phyloP scores from a whole-genome alignment of 1,140 invertebrate genomes.

The Caerostris extrusa region DNA sequence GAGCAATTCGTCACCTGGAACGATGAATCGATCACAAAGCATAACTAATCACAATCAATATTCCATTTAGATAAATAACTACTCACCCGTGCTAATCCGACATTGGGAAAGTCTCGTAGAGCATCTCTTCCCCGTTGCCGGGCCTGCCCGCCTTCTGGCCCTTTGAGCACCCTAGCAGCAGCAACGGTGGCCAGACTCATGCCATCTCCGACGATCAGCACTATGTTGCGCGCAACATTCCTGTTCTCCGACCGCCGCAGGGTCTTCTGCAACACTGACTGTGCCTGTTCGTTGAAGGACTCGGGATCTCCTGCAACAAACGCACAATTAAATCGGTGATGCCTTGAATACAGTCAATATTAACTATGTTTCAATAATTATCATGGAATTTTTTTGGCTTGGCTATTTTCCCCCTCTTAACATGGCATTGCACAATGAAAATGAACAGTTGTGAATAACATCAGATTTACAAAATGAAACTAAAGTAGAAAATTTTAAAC shows the following conservation, averaged over 20 bases:
- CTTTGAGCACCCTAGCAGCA: slow-evolving; percentile 86
- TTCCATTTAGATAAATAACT: no score
- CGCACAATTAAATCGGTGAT: background rate
- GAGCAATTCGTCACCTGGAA: no score
- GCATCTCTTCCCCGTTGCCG: slow-evolving; percentile 87
- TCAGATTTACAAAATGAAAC: no score
- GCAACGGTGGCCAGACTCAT: slow-evolving; percentile 96
- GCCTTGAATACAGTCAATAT: no score
- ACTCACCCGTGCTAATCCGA: slow-evolving; percentile 87
- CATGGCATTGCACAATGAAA: no score
- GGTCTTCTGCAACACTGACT: background rate
- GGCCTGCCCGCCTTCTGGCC: slow-evolving; percentile 82
- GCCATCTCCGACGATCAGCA: slow-evolving; percentile 95
- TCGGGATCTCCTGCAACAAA: background rate
- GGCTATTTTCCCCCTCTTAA: no score
- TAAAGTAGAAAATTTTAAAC: no score
- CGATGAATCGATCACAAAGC: no score
- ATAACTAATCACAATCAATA: no score
- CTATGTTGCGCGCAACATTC: slow-evolving; percentile 87
- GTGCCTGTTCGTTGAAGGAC: slow-evolving; percentile 41
- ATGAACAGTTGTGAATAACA: no score
- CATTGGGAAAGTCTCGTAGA: slow-evolving; percentile 89
- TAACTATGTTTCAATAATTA: no score
- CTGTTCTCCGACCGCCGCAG: slow-evolving; percentile 82
- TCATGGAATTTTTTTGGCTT: no score